Percentiles rank a stretch among this genome's conserved stretches.
These are phyloP conservation scores for Phylloscopus whistleri DNA, from an alignment of 2,113 vertebrate species.

Conservation along the genomic window DNA sequence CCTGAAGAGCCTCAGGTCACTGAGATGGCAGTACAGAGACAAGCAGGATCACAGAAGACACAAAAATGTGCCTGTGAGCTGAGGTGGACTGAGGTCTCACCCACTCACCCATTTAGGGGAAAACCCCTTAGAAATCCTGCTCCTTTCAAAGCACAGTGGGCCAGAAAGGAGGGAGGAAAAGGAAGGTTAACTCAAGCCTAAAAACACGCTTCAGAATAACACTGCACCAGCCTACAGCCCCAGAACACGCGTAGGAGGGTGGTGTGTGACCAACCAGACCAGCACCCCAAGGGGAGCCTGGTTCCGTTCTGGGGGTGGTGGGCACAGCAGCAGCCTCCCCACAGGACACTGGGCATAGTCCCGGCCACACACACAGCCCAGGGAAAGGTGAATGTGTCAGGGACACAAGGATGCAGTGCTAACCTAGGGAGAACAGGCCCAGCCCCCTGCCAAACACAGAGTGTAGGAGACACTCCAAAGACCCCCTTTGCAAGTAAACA, in stretches of 20 bases:
- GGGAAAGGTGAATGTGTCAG: fast-evolving
- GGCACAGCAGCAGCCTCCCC: neutral
- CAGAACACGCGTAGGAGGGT: fast-evolving
- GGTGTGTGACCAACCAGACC: neutral
- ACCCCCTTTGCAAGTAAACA: neutral
- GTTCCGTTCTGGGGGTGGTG: fast-evolving
- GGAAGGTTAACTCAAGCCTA: neutral
- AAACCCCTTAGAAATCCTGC: neutral
- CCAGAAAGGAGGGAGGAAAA: neutral
- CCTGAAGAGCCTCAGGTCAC: neutral
- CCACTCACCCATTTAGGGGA: neutral
- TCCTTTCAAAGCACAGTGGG: neutral
- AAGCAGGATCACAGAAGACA: neutral
- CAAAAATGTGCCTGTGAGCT: fast-evolving
- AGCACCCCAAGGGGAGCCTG: neutral
- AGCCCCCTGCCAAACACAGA: neutral
- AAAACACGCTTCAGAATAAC: neutral
- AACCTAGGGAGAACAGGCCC: fast-evolving
- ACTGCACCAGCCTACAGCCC: neutral
- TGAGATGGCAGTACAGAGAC: neutral
- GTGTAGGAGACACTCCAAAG: fast-evolving
- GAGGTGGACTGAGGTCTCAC: neutral
- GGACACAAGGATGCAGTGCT: neutral
- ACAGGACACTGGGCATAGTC: neutral
- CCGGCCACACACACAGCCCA: neutral